phyloP scores from a whole-genome alignment of 1,140 invertebrate species.

The Hydropsyche tenuis region DNA sequence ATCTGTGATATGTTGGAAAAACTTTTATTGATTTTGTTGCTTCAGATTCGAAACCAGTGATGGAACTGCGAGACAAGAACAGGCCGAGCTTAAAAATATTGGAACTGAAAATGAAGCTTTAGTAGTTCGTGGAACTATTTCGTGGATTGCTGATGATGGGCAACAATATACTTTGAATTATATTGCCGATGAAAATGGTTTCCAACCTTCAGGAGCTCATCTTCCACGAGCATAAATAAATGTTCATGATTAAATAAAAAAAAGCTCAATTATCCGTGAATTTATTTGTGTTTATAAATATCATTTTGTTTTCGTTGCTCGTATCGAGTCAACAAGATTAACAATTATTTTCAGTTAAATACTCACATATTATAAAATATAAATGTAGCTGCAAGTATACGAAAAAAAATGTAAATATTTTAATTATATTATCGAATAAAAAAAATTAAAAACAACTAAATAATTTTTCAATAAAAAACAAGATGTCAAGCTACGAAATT shows the following conservation, averaged over 20 bases:
- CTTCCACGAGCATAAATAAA: slow-evolving; percentile 60
- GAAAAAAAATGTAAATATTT: not conserved
- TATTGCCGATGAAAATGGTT: slow-evolving; percentile 75
- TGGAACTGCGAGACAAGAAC: slow-evolving; percentile 62
- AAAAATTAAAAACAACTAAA: too few relatives aligned
- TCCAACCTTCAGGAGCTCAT: slow-evolving; percentile 71
- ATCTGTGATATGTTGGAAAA: too few relatives aligned
- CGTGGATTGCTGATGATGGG: slow-evolving; percentile 67
- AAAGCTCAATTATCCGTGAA: not conserved
- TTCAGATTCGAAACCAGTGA: slow-evolving; percentile 64
- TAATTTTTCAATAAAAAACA: too few relatives aligned
- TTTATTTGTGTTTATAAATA: not conserved
- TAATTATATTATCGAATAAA: not conserved
- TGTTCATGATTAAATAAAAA: not conserved
- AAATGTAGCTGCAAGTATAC: not conserved
- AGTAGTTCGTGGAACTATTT: slow-evolving; percentile 62
- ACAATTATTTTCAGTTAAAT: not conserved
- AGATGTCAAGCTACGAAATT: too few relatives aligned
- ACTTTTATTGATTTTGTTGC: slow-evolving; percentile 1
- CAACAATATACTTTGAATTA: slow-evolving; percentile 70
- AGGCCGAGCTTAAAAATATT: slow-evolving; percentile 61
- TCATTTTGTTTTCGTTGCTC: slow-evolving; percentile 18
- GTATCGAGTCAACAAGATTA: slow-evolving; percentile 24
- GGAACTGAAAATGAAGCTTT: slow-evolving; percentile 65
- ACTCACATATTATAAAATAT: not conserved